Evolutionary conservation across 2,113 vertebrate species (phyloP).

Genomic region (Menura novaehollandiae): DNA sequence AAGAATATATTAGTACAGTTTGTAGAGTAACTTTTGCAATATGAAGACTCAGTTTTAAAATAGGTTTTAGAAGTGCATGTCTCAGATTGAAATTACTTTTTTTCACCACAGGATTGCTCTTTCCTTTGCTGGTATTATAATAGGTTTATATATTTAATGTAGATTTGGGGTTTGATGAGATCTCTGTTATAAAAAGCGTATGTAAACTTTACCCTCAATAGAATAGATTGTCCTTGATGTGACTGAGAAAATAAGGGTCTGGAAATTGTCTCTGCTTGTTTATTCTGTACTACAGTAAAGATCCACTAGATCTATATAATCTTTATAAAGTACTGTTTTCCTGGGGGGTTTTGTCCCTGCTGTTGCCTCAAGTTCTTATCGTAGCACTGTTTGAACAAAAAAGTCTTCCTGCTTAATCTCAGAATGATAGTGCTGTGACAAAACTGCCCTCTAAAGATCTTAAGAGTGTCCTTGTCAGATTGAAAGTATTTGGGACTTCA

Average conservation of each 20-base stretch:
- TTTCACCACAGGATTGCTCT: not conserved
- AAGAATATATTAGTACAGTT: not conserved
- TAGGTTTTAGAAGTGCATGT: not conserved
- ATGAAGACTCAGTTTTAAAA: not conserved
- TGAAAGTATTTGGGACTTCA: not conserved
- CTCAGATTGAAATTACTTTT: not conserved
- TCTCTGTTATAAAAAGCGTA: not conserved
- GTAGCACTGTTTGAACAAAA: not conserved
- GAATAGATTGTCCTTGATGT: not conserved
- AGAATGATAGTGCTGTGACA: not conserved
- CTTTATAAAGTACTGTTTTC: not conserved
- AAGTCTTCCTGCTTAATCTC: not conserved
- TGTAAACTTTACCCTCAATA: not conserved
- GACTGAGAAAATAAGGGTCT: not conserved
- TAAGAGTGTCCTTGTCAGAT: not conserved
- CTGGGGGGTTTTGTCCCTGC: not conserved
- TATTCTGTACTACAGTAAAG: not conserved
- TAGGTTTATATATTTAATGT: not conserved
- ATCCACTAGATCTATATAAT: not conserved
- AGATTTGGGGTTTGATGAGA: not conserved
- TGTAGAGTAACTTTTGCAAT: not conserved
- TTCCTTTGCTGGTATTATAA: not conserved
- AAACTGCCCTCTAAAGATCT: not conserved
- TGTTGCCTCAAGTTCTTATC: not conserved
- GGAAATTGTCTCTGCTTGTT: not conserved